phyloP scores from a whole-genome alignment of 2,113 vertebrate species.

The Brachyhypopomus gauderio region DNA sequence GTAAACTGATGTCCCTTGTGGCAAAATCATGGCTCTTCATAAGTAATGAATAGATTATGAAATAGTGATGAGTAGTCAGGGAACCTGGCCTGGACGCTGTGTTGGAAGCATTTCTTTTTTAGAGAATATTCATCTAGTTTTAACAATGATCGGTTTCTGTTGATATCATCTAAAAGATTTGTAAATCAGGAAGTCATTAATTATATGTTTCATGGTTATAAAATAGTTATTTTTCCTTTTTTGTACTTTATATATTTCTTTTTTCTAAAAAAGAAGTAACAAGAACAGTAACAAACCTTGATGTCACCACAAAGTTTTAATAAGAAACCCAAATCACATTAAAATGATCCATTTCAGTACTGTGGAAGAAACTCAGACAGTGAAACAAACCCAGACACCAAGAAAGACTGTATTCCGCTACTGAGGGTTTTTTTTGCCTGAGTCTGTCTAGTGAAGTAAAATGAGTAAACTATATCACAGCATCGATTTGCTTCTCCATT shows the following conservation, averaged over 20 bases:
- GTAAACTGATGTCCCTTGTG: conserved; percentile 44
- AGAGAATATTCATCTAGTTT: conserved; percentile 14
- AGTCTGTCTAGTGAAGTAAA: conserved; percentile 26
- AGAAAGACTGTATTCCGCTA: neutral
- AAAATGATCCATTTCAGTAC: neutral
- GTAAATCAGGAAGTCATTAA: conserved; percentile 27
- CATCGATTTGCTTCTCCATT: conserved; percentile 40
- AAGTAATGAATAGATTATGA: conserved; percentile 54
- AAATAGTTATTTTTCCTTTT: neutral
- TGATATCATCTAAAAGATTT: conserved; percentile 18
- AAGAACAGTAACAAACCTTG: too few relatives aligned
- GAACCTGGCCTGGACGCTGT: conserved; percentile 16
- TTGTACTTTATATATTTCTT: neutral
- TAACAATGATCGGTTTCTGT: conserved; percentile 26
- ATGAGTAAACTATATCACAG: conserved; percentile 38
- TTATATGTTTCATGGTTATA: conserved; percentile 28
- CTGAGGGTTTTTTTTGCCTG: neutral
- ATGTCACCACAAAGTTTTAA: too few relatives aligned
- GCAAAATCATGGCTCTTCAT: conserved; percentile 52
- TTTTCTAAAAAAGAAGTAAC: too few relatives aligned
- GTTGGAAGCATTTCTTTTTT: neutral
- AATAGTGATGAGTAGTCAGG: conserved; percentile 47
- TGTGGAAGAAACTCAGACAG: neutral
- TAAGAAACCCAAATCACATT: too few relatives aligned
- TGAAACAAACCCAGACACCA: conserved; percentile 9